Evolutionary conservation across 1,140 invertebrate species (phyloP).

Genomic region (Trachymyrmex septentrionalis): DNA sequence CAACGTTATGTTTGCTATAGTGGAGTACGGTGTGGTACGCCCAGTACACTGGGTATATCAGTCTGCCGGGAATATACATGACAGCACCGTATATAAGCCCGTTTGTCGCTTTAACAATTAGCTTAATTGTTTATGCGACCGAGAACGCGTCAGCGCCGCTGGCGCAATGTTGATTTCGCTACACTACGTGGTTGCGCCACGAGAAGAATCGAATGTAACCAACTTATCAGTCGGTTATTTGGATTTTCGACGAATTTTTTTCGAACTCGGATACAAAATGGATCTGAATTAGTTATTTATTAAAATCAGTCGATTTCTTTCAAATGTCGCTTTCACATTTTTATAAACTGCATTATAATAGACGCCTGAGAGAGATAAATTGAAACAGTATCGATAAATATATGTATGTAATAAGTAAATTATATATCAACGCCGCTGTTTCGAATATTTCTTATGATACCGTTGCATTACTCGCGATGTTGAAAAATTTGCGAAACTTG

Average conservation of each 20-base stretch:
- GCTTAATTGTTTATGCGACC: constrained; percentile 78
- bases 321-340: not conserved
- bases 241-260: not conserved
- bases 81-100: constrained; percentile 55
- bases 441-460: not conserved
- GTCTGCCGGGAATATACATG: constrained; percentile 56
- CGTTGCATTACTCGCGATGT: not conserved
- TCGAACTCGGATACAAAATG: no score
- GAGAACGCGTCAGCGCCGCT: constrained; percentile 66
- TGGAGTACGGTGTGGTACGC: constrained; percentile 61
- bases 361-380: not conserved
- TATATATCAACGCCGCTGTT: not conserved
- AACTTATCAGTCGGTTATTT: not conserved
- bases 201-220: constrained; percentile 44
- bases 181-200: not conserved
- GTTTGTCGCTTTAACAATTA: constrained; percentile 80
- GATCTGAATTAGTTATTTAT: not conserved
- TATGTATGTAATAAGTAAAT: not conserved
- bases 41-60: constrained; percentile 64
- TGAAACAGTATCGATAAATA: not conserved
- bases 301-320: not conserved
- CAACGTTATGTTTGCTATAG: constrained; percentile 70
- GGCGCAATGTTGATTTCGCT: constrained; percentile 51
- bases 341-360: not conserved
- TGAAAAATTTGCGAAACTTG: not conserved